Conservation (phyloP, 2,113 vertebrate genomes). For the Petrocephalus zakoni region DNA sequence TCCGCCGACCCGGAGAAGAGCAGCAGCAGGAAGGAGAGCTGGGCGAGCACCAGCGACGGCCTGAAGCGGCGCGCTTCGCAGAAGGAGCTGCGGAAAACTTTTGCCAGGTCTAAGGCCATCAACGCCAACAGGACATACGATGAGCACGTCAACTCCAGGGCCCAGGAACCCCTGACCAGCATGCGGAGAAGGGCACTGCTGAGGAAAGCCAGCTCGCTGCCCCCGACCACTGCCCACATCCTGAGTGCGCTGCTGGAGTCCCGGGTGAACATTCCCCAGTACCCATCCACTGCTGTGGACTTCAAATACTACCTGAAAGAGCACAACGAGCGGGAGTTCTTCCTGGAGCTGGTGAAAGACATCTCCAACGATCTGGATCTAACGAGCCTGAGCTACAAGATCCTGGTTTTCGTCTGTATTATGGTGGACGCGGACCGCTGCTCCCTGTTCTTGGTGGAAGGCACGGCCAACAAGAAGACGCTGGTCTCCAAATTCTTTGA, state of each 20-base stretch:
- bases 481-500: conserved; percentile 97
- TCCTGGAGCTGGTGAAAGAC: conserved; percentile 96
- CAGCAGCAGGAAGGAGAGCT: conserved; percentile 57
- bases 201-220: conserved; percentile 90
- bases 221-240: conserved; percentile 90
- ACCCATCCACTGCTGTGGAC: conserved; percentile 88
- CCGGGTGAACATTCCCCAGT: conserved; percentile 93
- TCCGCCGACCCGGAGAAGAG: conserved; percentile 53
- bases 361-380: conserved; percentile 96
- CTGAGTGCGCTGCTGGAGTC: conserved; percentile 93
- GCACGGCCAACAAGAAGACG: conserved; percentile 82
- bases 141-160: conserved; percentile 82
- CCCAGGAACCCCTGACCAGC: conserved; percentile 88
- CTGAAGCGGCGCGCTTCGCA: conserved; percentile 82
- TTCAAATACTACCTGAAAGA: conserved; percentile 94
- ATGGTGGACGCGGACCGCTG: conserved; percentile 94
- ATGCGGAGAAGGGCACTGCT: conserved; percentile 85
- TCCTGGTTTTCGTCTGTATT: conserved; percentile 93
- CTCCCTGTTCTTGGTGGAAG: conserved; percentile 91
- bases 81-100: conserved; percentile 90
- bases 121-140: conserved; percentile 93
- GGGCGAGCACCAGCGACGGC: conserved; percentile 62
- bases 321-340: conserved; percentile 90
- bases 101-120: conserved; percentile 90
- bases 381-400: conserved; percentile 92